Percentiles rank a stretch among this genome's conserved stretches.
phyloP scores from a whole-genome alignment of 2,888 invertebrate species.

The Chalcis sispes region DNA sequence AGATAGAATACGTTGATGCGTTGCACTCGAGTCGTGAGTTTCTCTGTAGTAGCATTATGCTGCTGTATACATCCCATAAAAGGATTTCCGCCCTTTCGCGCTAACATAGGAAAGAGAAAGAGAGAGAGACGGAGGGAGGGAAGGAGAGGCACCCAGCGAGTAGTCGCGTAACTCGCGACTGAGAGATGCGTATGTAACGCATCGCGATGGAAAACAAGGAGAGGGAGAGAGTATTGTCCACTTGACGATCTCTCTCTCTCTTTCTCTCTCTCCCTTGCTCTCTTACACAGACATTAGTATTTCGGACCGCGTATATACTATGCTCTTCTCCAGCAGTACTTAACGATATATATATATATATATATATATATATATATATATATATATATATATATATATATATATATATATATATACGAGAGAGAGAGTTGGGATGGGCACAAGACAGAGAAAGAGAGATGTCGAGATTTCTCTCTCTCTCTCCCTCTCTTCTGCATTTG shows the following conservation, averaged over 20 bases:
- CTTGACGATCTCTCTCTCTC: slow-evolving; percentile 54
- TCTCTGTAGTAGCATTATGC: background rate
- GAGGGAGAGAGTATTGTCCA: slow-evolving; percentile 56
- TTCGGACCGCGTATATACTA: background rate
- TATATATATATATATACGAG: too few relatives aligned
- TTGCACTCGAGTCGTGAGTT: background rate
- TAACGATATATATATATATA: too few relatives aligned
- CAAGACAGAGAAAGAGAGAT: background rate
- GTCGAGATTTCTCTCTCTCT: slow-evolving; percentile 37
- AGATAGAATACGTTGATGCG: background rate
- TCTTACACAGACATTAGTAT: background rate
- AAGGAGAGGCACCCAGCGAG: slow-evolving; percentile 56
- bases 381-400: too few relatives aligned
- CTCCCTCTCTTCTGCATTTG: slow-evolving; percentile 55
- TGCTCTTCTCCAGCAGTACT: too few relatives aligned
- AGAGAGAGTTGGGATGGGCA: background rate
- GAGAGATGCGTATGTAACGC: slow-evolving; percentile 7
- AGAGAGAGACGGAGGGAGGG: slow-evolving; percentile 24
- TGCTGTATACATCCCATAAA: slow-evolving; percentile 34
- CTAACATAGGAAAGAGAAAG: slow-evolving; percentile 2
- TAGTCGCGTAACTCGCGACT: background rate
- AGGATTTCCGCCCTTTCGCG: slow-evolving; percentile 41
- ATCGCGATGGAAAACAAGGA: slow-evolving; percentile 14
- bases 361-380: too few relatives aligned
- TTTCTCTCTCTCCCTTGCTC: slow-evolving; percentile 58